These are phyloP conservation scores for Puffinus mauretanicus DNA, from an alignment of 2,113 vertebrate genomes.

Conservation along the genomic window DNA sequence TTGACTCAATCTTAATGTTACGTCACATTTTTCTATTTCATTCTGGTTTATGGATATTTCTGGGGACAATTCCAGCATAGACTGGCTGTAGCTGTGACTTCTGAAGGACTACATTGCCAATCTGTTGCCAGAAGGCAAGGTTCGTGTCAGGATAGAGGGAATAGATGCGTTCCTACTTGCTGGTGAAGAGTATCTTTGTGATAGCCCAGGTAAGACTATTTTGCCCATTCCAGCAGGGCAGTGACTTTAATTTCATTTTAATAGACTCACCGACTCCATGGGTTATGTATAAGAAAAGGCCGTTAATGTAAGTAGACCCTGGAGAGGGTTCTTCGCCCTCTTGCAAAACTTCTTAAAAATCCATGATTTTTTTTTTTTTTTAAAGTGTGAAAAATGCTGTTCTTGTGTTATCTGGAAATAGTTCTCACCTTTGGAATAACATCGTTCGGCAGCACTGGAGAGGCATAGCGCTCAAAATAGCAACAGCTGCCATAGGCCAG, in stretches of 20 bases:
- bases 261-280: accelerated
- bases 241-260: not conserved
- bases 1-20: accelerated
- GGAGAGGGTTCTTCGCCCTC: not conserved
- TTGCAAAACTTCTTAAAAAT: not conserved
- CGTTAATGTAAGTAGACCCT: not conserved
- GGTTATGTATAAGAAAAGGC: not conserved
- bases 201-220: not conserved
- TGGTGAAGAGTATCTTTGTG: not conserved
- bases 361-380: accelerated
- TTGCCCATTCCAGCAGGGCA: not conserved
- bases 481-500: constrained; percentile 19
- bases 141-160: not conserved
- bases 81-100: not conserved
- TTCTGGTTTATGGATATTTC: not conserved
- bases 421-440: constrained; percentile 14
- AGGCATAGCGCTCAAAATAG: not conserved
- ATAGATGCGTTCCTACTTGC: not conserved
- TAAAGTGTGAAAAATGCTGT: not conserved
- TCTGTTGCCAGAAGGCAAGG: not conserved
- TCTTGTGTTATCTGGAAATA: not conserved
- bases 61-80: not conserved
- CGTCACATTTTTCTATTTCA: accelerated
- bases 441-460: not conserved
- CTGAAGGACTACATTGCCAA: accelerated